Evolutionary conservation across 2,797 vertebrate genomes (phyloP).

Genomic region (Bradypodion pumilum): DNA sequence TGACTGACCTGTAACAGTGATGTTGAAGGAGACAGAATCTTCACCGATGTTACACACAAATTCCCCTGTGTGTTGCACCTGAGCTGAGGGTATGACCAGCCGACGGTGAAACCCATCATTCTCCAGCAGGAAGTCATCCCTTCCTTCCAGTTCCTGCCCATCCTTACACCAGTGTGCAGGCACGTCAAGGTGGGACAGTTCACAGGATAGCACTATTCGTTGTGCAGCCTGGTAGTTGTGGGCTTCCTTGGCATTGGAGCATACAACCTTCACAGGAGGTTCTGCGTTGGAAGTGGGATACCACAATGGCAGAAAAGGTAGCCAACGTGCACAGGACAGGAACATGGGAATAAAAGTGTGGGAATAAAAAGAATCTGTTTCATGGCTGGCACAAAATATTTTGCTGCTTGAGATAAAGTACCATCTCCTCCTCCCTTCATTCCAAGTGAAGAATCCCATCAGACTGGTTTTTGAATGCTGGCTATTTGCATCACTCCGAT

Average conservation of each 20-base stretch:
- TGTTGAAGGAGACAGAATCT: slow-evolving; percentile 89
- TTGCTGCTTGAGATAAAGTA: background rate
- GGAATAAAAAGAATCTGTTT: background rate
- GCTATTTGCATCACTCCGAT: background rate
- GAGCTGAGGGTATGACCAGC: slow-evolving; percentile 82
- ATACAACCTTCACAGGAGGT: slow-evolving; percentile 83
- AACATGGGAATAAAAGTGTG: background rate
- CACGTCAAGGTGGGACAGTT: slow-evolving; percentile 82
- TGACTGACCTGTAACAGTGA: slow-evolving; percentile 87
- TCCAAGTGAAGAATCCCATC: background rate
- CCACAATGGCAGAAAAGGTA: background rate
- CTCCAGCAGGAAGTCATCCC: slow-evolving; percentile 81
- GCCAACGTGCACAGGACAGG: background rate
- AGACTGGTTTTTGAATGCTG: background rate
- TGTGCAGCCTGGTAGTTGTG: slow-evolving; percentile 82
- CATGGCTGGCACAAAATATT: background rate
- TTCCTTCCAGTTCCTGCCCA: slow-evolving; percentile 85
- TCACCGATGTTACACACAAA: slow-evolving; percentile 90
- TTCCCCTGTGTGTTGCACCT: slow-evolving; percentile 84
- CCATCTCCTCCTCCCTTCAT: background rate
- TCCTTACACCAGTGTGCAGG: slow-evolving; percentile 89
- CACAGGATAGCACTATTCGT: slow-evolving; percentile 87
- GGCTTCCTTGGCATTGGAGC: slow-evolving; percentile 86
- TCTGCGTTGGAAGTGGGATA: slow-evolving; percentile 73
- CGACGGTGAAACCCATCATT: slow-evolving; percentile 79